Conservation (phyloP, 1,140 invertebrate genomes). For the Ceratina japonica region DNA sequence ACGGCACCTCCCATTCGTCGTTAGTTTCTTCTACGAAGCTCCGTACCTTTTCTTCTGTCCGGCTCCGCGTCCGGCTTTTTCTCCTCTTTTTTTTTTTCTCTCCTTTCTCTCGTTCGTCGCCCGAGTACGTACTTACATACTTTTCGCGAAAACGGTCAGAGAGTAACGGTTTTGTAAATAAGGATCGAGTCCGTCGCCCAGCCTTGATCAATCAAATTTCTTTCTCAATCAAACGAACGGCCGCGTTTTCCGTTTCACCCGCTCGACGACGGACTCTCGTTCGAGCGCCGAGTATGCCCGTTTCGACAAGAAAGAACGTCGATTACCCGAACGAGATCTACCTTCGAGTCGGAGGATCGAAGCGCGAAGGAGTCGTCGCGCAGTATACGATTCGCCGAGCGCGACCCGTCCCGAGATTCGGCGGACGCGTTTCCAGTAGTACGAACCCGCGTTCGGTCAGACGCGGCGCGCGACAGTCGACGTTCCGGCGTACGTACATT, state of each 20-base stretch:
- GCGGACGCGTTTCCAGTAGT: no score
- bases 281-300: not conserved
- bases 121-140: slow-evolving; percentile 24
- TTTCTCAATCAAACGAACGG: not conserved
- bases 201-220: not conserved
- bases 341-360: no score
- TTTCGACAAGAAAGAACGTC: not conserved
- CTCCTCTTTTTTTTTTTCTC: not conserved
- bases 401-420: no score
- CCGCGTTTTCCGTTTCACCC: not conserved
- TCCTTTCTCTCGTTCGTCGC: slow-evolving; percentile 3
- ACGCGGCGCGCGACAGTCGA: not conserved
- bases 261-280: not conserved
- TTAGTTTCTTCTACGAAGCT: slow-evolving; percentile 27
- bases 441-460: no score
- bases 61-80: not conserved
- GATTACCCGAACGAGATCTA: not conserved
- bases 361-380: no score
- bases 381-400: no score
- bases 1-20: slow-evolving; percentile 35
- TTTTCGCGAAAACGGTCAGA: not conserved
- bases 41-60: not conserved
- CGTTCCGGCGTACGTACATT: not conserved
- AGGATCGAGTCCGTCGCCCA: not conserved
- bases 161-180: not conserved